phyloP scores from a whole-genome alignment of 2,797 vertebrate species.

The Gephyroberyx darwinii region DNA sequence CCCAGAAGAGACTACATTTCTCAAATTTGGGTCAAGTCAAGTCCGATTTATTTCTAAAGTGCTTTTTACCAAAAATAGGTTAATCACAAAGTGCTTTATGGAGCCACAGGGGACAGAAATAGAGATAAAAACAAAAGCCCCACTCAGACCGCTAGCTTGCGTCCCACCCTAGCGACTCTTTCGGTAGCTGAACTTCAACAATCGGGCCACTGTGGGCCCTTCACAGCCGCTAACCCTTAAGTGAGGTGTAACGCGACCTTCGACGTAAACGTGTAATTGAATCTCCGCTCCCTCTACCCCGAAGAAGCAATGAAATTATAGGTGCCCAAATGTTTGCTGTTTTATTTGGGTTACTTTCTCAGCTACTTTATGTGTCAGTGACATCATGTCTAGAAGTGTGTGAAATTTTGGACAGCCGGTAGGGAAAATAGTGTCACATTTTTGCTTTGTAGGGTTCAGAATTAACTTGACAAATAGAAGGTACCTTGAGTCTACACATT shows the following conservation, averaged over 20 bases:
- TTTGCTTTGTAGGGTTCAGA: conserved; percentile 34
- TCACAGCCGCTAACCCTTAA: conserved; percentile 19
- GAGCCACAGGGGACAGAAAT: conserved; percentile 21
- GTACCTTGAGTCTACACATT: neutral
- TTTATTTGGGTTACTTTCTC: conserved; percentile 17
- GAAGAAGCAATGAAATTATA: conserved; percentile 56
- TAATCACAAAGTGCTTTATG: conserved; percentile 2
- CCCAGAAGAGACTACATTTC: conserved; percentile 10
- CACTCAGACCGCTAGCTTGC: conserved; percentile 3
- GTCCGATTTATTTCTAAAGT: conserved; percentile 17
- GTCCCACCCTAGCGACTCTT: no score
- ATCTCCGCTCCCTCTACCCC: conserved; percentile 24
- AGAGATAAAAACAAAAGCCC: neutral
- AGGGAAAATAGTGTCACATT: neutral
- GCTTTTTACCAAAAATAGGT: neutral
- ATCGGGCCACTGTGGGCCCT: conserved; percentile 16
- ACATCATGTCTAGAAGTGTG: conserved; percentile 61
- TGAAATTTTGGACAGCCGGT: conserved; percentile 15
- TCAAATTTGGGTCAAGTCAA: conserved; percentile 45
- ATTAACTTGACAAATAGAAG: neutral
- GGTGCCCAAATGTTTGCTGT: conserved; percentile 44
- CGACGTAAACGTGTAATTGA: conserved; percentile 33
- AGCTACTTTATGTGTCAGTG: conserved; percentile 48
- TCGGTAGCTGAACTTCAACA: conserved; percentile 40
- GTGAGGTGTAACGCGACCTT: conserved; percentile 29